Conservation (phyloP, 2,888 invertebrate species). For the Sabatieria punctata region DNA sequence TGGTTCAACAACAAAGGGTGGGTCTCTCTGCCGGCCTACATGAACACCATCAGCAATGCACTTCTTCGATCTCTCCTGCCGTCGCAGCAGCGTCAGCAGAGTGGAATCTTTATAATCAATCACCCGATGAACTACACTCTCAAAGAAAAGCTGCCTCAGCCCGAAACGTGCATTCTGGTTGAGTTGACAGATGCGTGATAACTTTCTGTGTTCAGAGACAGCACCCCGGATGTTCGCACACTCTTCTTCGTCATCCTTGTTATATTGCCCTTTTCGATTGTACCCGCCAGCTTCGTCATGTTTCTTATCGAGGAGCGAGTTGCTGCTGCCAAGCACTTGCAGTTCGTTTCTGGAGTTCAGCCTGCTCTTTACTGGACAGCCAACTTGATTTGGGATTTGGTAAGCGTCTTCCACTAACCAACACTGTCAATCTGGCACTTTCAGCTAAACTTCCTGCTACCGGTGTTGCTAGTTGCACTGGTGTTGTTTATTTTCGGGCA, state of each 20-base stretch:
- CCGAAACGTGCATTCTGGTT: too few species aligned
- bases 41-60: constrained; percentile 37
- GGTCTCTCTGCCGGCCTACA: constrained; percentile 54
- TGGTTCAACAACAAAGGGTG: constrained; percentile 86
- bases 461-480: constrained; percentile 44
- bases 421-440: too few species aligned
- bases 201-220: too few species aligned
- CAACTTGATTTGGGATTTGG: constrained; percentile 54
- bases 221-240: too few species aligned
- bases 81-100: constrained; percentile 18
- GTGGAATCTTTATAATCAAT: constrained; percentile 51
- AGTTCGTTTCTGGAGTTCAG: constrained; percentile 54
- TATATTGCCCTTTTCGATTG: constrained; percentile 46
- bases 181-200: too few species aligned
- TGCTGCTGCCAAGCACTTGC: constrained; percentile 58
- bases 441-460: constrained; percentile 51
- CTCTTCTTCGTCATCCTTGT: too few species aligned
- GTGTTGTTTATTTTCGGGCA: constrained; percentile 58
- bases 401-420: constrained; percentile 38
- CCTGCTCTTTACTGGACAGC: constrained; percentile 59
- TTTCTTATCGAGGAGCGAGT: constrained; percentile 56
- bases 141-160: too few species aligned
- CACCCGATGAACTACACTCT: constrained; percentile 57
- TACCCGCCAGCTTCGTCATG: constrained; percentile 61
- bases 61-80: constrained; percentile 32